Evolutionary conservation across 2,888 invertebrate genomes (phyloP).

Genomic region (Spodoptera picta): DNA sequence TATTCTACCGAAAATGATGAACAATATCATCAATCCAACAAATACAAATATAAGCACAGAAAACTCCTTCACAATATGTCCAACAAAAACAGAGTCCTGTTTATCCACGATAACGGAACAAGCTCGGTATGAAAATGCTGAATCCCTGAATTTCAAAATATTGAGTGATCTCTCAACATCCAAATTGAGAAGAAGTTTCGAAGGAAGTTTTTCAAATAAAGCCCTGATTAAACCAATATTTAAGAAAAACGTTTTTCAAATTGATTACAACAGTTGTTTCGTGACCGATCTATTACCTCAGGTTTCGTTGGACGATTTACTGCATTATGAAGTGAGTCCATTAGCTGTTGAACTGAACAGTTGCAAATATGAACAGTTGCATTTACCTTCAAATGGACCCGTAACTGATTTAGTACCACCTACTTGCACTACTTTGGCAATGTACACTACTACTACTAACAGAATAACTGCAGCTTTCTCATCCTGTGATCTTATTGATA

Average conservation of each 20-base stretch:
- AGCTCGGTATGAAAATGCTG: slow-evolving; percentile 41
- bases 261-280: slow-evolving; percentile 23
- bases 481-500: slow-evolving; percentile 27
- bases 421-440: slow-evolving; percentile 57
- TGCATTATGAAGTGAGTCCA: slow-evolving; percentile 7
- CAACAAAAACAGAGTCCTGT: slow-evolving; percentile 53
- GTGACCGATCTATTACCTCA: slow-evolving; percentile 38
- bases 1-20: slow-evolving; percentile 76
- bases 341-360: slow-evolving; percentile 6
- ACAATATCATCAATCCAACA: slow-evolving; percentile 58
- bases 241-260: slow-evolving; percentile 3
- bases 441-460: slow-evolving; percentile 48
- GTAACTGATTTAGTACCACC: slow-evolving; percentile 10
- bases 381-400: slow-evolving; percentile 6
- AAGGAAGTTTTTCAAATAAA: slow-evolving; percentile 53
- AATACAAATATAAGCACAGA: slow-evolving; percentile 26
- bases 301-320: slow-evolving; percentile 21
- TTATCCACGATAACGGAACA: slow-evolving; percentile 66
- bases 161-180: slow-evolving; percentile 28
- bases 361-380: slow-evolving; percentile 1
- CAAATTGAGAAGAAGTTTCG: slow-evolving; percentile 42
- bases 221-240: slow-evolving; percentile 1
- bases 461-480: slow-evolving; percentile 25
- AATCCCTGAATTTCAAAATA: slow-evolving; percentile 24
- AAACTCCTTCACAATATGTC: slow-evolving; percentile 23